Evolutionary conservation across 2,888 invertebrate genomes (phyloP).

Genomic region (Tetranychus truncatus): DNA sequence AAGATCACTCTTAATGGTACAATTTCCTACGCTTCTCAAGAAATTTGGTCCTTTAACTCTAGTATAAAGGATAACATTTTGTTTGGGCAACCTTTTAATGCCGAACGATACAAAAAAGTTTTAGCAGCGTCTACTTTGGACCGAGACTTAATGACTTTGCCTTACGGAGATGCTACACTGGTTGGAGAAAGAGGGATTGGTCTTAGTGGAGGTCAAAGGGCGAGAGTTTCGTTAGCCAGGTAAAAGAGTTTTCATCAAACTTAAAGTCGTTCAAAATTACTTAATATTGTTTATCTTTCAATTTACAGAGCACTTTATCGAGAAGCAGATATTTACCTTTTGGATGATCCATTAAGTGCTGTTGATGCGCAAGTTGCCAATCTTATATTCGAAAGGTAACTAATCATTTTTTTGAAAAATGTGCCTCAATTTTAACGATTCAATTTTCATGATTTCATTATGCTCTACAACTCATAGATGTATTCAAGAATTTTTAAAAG

Average conservation of each 20-base stretch:
- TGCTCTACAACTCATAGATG: background rate
- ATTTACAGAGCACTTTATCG: conserved; percentile 21
- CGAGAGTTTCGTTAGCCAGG: conserved; percentile 39
- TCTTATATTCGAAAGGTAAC: conserved; percentile 26
- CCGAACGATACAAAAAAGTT: conserved; percentile 37
- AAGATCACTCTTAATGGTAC: conserved; percentile 43
- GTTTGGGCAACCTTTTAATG: conserved; percentile 53
- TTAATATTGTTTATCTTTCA: background rate
- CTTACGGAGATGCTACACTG: conserved; percentile 36
- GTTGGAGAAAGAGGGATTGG: conserved; percentile 42
- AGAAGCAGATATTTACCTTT: conserved; percentile 26
- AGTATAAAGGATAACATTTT: conserved; percentile 74
- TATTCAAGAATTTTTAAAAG: conserved; percentile 26
- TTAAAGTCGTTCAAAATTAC: background rate
- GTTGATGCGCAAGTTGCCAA: conserved; percentile 26
- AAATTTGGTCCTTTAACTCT: conserved; percentile 49
- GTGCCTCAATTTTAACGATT: background rate
- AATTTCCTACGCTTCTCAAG: conserved; percentile 45
- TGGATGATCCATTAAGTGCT: conserved; percentile 27
- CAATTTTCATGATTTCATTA: background rate
- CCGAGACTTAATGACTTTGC: conserved; percentile 36
- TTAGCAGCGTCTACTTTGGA: conserved; percentile 40
- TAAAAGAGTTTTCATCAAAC: conserved; percentile 18
- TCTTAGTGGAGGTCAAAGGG: conserved; percentile 40
- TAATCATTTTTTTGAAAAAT: background rate